phyloP scores from a whole-genome alignment of 2,113 vertebrate genomes.

The Calidris pugnax region DNA sequence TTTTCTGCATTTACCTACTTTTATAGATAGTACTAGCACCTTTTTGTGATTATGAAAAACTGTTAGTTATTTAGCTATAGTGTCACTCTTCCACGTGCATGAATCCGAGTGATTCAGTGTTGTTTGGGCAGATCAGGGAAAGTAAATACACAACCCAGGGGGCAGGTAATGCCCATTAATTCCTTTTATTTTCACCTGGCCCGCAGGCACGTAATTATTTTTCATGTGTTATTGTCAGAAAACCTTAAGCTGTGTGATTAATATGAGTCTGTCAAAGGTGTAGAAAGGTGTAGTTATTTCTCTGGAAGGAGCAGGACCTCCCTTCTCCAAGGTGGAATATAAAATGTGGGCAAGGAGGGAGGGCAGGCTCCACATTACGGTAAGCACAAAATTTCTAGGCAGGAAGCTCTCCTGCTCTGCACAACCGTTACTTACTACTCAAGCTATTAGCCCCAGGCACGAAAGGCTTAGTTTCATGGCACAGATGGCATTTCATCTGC shows the following conservation, averaged over 20 bases:
- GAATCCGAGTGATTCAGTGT: not conserved
- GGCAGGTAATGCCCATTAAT: not conserved
- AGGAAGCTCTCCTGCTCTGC: not conserved
- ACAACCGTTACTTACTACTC: not conserved
- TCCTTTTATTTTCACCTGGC: conserved; percentile 1
- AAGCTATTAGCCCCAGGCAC: not conserved
- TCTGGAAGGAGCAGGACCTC: not conserved
- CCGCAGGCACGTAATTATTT: not conserved
- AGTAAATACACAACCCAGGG: not conserved
- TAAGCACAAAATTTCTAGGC: not conserved
- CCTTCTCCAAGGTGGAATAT: not conserved
- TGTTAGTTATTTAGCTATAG: not conserved
- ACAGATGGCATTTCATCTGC: conserved; percentile 37
- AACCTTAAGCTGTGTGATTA: not conserved
- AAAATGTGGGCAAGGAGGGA: not conserved
- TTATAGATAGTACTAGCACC: not conserved
- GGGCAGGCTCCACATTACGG: not conserved
- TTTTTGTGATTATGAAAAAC: not conserved
- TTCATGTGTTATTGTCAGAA: not conserved
- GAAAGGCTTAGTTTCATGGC: not conserved
- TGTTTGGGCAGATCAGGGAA: not conserved
- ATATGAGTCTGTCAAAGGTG: not conserved
- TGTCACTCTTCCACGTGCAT: not conserved
- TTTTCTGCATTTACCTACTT: not conserved
- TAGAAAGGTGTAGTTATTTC: not conserved